Conservation (phyloP, 2,888 invertebrate species). For the Ceraclea dissimilis region DNA sequence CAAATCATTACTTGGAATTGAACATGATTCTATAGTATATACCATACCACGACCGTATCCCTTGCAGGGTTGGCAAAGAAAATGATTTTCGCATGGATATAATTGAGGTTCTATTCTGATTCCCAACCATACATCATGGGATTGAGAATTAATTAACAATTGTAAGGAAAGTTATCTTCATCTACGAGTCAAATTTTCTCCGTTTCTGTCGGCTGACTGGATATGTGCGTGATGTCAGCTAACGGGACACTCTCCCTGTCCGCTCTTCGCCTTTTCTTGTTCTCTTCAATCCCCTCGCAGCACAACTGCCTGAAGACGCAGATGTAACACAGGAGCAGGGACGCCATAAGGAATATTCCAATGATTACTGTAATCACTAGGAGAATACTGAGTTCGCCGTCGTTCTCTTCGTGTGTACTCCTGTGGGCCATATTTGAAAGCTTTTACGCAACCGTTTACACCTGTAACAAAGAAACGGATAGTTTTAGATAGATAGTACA, state of each 20-base stretch:
- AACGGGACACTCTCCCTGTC: conserved; percentile 49
- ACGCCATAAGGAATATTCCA: conserved; percentile 53
- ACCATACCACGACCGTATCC: too few species aligned
- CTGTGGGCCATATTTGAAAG: conserved; percentile 27
- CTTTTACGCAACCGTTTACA: neutral
- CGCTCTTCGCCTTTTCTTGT: conserved; percentile 35
- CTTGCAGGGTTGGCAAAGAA: too few species aligned
- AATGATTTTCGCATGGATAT: too few species aligned
- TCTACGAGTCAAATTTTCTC: conserved; percentile 33
- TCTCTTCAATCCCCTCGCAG: conserved; percentile 47
- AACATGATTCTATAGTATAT: too few species aligned
- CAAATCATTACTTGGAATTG: too few species aligned
- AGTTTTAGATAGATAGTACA: too few species aligned
- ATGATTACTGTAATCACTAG: conserved; percentile 53
- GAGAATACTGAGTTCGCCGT: conserved; percentile 51
- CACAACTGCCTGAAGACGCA: conserved; percentile 58
- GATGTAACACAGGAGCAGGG: conserved; percentile 58
- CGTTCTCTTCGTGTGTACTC: conserved; percentile 39
- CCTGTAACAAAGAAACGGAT: too few species aligned
- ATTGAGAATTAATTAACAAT: too few species aligned
- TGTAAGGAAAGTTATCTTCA: neutral
- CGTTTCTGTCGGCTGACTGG: conserved; percentile 54
- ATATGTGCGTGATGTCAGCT: conserved; percentile 53
- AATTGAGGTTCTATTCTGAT: too few species aligned
- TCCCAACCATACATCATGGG: too few species aligned